A percentile compares a stretch with the other conserved stretches of the same genome.
These are phyloP conservation scores for Drosophila nigrodunni DNA, from an alignment of 1,140 invertebrate species.

Conservation along the genomic window DNA sequence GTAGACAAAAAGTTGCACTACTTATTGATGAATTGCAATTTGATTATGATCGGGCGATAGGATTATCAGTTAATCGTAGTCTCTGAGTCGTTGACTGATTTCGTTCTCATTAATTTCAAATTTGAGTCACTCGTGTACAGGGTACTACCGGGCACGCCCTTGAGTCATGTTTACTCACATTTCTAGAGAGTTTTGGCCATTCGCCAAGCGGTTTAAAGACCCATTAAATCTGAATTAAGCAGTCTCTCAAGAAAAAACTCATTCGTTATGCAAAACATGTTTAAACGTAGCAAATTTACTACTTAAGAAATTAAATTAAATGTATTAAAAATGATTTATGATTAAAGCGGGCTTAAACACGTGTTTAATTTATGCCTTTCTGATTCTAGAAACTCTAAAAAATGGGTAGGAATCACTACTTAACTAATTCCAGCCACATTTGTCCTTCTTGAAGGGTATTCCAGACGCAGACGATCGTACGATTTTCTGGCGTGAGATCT, in stretches of 20 bases:
- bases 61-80: constrained; percentile 20
- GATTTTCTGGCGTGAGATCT: constrained; percentile 23
- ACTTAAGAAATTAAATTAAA: constrained; percentile 24
- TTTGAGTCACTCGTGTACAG: constrained; percentile 20
- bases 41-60: constrained; percentile 13
- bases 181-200: background rate
- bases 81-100: constrained; percentile 33
- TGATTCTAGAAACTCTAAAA: background rate
- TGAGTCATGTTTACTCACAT: constrained; percentile 23
- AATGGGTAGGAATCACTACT: background rate
- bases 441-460: constrained; percentile 35
- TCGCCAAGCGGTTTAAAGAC: constrained; percentile 5
- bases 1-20: constrained; percentile 11
- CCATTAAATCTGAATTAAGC: constrained; percentile 9
- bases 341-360: constrained; percentile 5
- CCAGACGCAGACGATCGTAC: constrained; percentile 3
- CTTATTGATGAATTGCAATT: constrained; percentile 21
- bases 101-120: background rate
- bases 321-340: constrained; percentile 25
- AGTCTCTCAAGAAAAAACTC: background rate
- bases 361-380: constrained; percentile 13
- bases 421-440: background rate
- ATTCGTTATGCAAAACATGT: constrained; percentile 43
- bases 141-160: constrained; percentile 27
- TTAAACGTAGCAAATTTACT: background rate